These are phyloP conservation scores for Apamea monoglypha DNA, from an alignment of 2,888 invertebrate genomes.

Conservation along the genomic window DNA sequence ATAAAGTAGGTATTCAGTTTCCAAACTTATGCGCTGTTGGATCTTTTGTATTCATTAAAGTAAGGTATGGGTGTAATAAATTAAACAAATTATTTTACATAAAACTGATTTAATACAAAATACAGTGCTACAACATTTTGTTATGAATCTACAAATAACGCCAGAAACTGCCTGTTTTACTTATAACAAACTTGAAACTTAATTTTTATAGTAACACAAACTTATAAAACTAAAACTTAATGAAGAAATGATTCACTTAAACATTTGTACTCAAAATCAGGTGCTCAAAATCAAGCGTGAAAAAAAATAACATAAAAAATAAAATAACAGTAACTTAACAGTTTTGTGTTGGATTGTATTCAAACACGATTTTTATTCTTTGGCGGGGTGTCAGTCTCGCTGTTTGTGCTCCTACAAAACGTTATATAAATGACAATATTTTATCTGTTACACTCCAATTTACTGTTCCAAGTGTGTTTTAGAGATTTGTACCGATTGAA, in stretches of 20 bases:
- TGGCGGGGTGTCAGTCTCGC: conserved; percentile 76
- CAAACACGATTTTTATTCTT: conserved; percentile 81
- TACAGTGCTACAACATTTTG: not conserved
- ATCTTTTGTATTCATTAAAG: not conserved
- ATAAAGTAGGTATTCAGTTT: not conserved
- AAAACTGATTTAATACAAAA: not conserved
- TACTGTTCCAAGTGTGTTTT: conserved; percentile 34
- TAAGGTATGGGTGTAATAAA: not conserved
- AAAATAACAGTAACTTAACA: conserved; percentile 12
- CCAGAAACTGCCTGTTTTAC: not conserved
- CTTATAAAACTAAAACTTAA: not conserved
- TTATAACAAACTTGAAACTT: not conserved
- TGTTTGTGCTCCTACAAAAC: conserved; percentile 77
- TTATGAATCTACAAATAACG: not conserved
- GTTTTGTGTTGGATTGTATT: conserved; percentile 74
- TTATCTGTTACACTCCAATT: conserved; percentile 57
- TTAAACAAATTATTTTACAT: not conserved
- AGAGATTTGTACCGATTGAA: conserved; percentile 29
- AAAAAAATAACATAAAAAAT: not conserved
- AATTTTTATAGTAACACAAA: not conserved
- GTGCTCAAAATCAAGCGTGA: not conserved
- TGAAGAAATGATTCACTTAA: not conserved
- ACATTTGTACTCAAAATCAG: conserved; percentile 23
- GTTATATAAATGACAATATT: conserved; percentile 77
- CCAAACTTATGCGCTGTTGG: not conserved